A percentile compares a stretch with the other conserved stretches of the same genome.
Evolutionary conservation across 2,797 vertebrate genomes (phyloP).

Genomic region (Acrossocheilus wenchowensis): DNA sequence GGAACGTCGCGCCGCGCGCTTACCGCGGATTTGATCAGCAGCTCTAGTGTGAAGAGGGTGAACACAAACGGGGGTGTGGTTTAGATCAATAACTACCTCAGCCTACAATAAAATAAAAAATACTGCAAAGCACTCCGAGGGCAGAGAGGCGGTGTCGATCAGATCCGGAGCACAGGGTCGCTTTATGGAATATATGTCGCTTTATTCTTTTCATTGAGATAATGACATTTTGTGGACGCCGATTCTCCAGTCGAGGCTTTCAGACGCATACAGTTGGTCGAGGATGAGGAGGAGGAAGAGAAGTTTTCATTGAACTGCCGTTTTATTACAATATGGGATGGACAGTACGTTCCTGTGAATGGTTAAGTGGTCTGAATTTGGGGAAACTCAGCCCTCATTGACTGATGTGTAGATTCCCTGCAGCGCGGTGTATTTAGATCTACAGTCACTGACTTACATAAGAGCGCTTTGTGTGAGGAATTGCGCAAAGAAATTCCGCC

Average conservation of each 20-base stretch:
- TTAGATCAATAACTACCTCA: constrained; percentile 65
- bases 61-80: constrained; percentile 65
- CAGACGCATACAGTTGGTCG: constrained; percentile 23
- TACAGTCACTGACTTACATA: constrained; percentile 71
- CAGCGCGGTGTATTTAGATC: not conserved
- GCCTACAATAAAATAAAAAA: constrained; percentile 61
- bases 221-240: constrained; percentile 7
- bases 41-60: constrained; percentile 65
- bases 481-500: constrained; percentile 31
- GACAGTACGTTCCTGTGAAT: not conserved
- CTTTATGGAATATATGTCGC: not conserved
- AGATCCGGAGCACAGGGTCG: not conserved
- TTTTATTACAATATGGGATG: constrained; percentile 8
- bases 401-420: not conserved
- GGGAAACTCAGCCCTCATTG: not conserved
- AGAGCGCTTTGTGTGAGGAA: constrained; percentile 67
- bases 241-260: constrained; percentile 18
- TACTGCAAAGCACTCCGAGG: constrained; percentile 24
- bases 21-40: constrained; percentile 18
- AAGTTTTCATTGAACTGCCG: constrained; percentile 10
- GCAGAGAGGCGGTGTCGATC: not conserved
- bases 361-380: constrained; percentile 26
- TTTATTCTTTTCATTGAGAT: not conserved
- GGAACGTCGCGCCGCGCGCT: constrained; percentile 33
- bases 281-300: constrained; percentile 23